phyloP scores from a whole-genome alignment of 2,113 vertebrate genomes.

The Sisor rabdophorus region DNA sequence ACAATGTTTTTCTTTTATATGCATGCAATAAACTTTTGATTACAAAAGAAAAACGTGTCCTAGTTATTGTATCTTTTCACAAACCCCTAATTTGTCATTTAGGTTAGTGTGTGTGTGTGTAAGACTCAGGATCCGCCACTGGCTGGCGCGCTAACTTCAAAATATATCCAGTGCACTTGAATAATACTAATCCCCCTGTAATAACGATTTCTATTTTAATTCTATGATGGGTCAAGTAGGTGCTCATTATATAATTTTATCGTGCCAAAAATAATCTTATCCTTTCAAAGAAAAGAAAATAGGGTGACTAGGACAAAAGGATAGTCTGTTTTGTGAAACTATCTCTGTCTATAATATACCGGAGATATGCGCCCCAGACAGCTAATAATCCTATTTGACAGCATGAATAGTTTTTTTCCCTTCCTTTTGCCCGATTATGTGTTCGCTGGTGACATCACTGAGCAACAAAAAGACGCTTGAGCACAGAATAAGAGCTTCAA shows the following conservation, averaged over 20 bases:
- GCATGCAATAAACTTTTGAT: slow-evolving; percentile 11
- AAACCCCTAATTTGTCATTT: background rate
- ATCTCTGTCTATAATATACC: slow-evolving; percentile 6
- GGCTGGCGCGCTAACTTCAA: slow-evolving; percentile 43
- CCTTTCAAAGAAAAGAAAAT: background rate
- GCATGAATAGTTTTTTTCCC: slow-evolving; percentile 4
- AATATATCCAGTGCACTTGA: background rate
- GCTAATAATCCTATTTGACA: slow-evolving; percentile 36
- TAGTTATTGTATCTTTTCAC: background rate
- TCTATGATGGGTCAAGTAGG: background rate
- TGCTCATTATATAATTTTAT: background rate
- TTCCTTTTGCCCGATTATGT: slow-evolving; percentile 18
- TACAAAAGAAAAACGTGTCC: background rate
- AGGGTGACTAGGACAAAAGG: background rate
- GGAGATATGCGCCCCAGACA: background rate
- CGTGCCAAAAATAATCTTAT: background rate
- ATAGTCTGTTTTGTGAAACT: slow-evolving; percentile 7
- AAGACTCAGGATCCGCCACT: slow-evolving; percentile 32
- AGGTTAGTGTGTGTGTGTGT: background rate
- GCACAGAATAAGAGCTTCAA: slow-evolving; percentile 23
- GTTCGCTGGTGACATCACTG: slow-evolving; percentile 49
- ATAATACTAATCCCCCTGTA: background rate
- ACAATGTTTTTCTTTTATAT: background rate
- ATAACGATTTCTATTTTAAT: background rate
- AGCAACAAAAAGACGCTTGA: slow-evolving; percentile 44